Evolutionary conservation across 2,888 invertebrate genomes (phyloP).

Genomic region (Ramazzottius varieornatus): DNA sequence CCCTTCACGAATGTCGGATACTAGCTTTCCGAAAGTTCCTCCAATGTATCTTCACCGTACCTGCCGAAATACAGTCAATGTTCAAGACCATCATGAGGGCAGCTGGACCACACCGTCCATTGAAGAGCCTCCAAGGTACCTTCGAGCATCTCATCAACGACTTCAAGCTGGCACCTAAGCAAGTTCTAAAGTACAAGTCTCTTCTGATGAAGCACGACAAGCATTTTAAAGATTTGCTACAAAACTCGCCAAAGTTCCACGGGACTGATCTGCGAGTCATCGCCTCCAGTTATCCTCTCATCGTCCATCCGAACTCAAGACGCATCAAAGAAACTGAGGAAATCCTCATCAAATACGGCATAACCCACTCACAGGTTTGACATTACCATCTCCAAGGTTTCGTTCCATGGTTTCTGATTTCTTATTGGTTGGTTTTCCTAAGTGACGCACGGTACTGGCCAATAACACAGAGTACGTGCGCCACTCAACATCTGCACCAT

Average conservation of each 20-base stretch:
- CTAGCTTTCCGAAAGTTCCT: background rate
- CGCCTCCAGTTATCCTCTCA: background rate
- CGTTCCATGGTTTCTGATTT: no score
- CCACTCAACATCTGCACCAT: no score
- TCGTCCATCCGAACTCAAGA: background rate
- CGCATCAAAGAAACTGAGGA: background rate
- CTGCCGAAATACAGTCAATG: background rate
- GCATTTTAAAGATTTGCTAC: background rate
- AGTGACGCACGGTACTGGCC: no score
- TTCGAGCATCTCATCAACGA: background rate
- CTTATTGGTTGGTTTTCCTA: no score
- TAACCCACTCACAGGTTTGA: background rate
- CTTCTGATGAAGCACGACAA: background rate
- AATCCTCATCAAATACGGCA: background rate
- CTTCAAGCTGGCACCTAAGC: background rate
- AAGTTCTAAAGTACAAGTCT: background rate
- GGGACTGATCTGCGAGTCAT: background rate
- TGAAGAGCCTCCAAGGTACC: background rate
- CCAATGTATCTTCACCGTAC: background rate
- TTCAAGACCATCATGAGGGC: background rate
- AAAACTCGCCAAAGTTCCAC: background rate
- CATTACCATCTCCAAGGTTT: no score
- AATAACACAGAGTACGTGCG: no score
- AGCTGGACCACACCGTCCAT: background rate
- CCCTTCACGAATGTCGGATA: background rate